Evolutionary conservation across 2,797 vertebrate species (phyloP).

Genomic region (Oreochromis grahami): DNA sequence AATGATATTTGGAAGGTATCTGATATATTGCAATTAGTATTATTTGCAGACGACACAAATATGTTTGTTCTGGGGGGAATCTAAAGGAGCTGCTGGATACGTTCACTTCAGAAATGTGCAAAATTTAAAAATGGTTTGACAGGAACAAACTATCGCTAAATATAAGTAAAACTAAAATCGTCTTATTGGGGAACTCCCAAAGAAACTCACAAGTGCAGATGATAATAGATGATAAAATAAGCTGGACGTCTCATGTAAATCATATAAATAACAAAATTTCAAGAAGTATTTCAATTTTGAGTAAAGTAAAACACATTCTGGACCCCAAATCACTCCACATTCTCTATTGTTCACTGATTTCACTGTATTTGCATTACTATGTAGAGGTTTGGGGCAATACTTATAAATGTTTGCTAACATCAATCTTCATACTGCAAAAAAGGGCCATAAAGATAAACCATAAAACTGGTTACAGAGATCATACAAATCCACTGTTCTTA

Average conservation of each 20-base stretch:
- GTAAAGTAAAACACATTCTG: background rate
- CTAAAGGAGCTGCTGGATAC: background rate
- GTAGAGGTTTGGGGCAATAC: background rate
- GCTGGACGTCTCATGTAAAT: background rate
- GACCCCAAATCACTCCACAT: background rate
- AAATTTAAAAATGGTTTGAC: background rate
- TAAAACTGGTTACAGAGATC: too few relatives aligned
- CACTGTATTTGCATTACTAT: background rate
- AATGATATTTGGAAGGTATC: too few relatives aligned
- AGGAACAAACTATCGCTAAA: background rate
- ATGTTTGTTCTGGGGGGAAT: background rate
- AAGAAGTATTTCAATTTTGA: background rate
- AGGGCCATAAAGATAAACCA: background rate
- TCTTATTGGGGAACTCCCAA: background rate
- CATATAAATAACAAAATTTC: background rate
- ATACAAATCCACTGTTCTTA: background rate
- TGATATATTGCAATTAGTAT: too few relatives aligned
- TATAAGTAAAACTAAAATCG: background rate
- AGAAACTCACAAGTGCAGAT: background rate
- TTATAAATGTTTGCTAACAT: accelerated
- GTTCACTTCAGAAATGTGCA: background rate
- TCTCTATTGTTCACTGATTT: background rate
- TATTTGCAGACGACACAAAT: background rate
- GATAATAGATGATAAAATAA: background rate
- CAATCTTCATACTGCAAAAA: background rate